Percentiles rank a stretch among this genome's conserved stretches.
phyloP scores from a whole-genome alignment of 2,113 vertebrate species.

The Oncorhynchus tshawytscha region DNA sequence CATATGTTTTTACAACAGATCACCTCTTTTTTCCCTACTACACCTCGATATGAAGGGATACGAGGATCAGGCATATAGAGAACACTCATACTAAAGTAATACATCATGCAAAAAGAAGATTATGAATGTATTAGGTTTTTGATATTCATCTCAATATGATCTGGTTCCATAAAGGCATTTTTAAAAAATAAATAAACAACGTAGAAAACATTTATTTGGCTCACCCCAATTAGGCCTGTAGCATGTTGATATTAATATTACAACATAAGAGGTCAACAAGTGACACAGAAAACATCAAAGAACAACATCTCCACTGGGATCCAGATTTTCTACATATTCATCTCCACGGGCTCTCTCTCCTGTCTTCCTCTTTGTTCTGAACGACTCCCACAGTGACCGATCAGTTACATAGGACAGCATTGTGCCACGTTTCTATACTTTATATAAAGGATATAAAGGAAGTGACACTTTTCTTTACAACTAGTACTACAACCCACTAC shows the following conservation, averaged over 20 bases:
- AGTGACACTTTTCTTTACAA: not conserved
- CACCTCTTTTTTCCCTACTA: constrained; percentile 20
- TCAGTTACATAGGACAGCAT: not conserved
- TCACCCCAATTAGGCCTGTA: not conserved
- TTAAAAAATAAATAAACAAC: too few relatives aligned
- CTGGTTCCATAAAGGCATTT: too few relatives aligned
- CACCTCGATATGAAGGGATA: not conserved
- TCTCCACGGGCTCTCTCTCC: not conserved
- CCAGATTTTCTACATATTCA: not conserved
- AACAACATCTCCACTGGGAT: too few relatives aligned
- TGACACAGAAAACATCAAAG: not conserved
- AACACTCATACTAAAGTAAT: constrained; percentile 22
- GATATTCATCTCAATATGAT: not conserved
- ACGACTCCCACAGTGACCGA: not conserved
- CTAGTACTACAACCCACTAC: too few relatives aligned
- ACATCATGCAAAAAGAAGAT: not conserved
- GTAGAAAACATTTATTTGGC: too few relatives aligned
- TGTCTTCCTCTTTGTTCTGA: not conserved
- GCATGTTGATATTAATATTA: too few relatives aligned
- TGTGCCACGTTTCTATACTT: not conserved
- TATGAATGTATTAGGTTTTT: not conserved
- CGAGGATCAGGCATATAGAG: not conserved
- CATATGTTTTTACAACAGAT: constrained; percentile 50
- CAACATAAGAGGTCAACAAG: not conserved
- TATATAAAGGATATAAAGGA: not conserved